Conservation (phyloP, 2,797 vertebrate species). For the Anniella stebbinsi region DNA sequence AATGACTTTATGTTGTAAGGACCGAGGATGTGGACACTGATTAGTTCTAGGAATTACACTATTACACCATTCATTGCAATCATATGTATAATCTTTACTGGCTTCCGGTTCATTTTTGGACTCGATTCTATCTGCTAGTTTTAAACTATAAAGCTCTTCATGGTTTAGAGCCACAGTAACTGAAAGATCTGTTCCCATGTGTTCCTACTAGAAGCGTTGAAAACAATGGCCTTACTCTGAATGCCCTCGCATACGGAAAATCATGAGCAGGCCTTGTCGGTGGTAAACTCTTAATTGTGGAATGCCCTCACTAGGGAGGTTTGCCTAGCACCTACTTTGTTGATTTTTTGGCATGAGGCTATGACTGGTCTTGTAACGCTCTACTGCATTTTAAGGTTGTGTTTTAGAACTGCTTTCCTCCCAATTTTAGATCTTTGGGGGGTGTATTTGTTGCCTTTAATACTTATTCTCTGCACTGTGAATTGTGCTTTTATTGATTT, state of each 20-base stretch:
- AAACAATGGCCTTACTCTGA: neutral
- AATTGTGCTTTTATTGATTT: no score
- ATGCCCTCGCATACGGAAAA: neutral
- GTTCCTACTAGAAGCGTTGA: no score
- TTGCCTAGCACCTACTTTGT: neutral
- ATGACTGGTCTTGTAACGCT: neutral
- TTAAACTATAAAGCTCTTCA: neutral
- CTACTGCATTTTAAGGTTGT: neutral
- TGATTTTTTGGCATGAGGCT: no score
- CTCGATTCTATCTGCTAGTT: neutral
- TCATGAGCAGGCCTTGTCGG: neutral
- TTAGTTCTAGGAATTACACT: no score
- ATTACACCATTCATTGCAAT: no score
- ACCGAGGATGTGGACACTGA: neutral
- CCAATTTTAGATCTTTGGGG: no score
- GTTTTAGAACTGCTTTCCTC: neutral
- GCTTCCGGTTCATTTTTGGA: neutral
- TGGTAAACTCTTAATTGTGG: no score
- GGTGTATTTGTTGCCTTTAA: no score
- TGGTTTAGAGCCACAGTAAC: neutral
- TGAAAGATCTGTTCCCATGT: neutral
- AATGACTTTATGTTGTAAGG: neutral
- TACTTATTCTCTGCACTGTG: no score
- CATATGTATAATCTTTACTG: no score
- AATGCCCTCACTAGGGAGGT: neutral